These are phyloP conservation scores for Morphnarchus princeps DNA, from an alignment of 2,113 vertebrate species.

Conservation along the genomic window DNA sequence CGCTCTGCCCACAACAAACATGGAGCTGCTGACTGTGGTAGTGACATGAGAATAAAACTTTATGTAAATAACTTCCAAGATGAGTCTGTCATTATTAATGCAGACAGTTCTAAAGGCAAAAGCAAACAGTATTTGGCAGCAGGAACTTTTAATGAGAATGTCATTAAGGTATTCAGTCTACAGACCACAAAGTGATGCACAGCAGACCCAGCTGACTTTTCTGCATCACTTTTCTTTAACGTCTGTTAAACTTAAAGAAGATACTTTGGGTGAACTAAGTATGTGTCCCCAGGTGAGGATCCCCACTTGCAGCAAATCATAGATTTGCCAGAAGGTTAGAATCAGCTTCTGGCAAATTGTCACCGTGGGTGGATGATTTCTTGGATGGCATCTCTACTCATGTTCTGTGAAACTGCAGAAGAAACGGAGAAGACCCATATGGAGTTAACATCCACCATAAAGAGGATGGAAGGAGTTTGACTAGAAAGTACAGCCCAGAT, in stretches of 20 bases:
- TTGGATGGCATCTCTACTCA: neutral
- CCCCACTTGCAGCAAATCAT: neutral
- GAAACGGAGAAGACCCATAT: neutral
- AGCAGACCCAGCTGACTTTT: neutral
- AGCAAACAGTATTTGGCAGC: neutral
- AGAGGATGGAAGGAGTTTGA: neutral
- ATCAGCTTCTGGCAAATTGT: neutral
- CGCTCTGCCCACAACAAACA: neutral
- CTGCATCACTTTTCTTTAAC: neutral
- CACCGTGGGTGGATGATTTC: neutral
- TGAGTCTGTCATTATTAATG: neutral
- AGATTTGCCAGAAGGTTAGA: neutral
- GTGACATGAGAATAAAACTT: neutral
- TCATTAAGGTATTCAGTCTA: neutral
- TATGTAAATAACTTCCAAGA: neutral
- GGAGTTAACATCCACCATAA: neutral
- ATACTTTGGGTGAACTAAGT: neutral
- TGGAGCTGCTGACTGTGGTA: neutral
- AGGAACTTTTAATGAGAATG: neutral
- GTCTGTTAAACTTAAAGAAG: neutral
- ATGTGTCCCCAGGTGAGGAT: neutral
- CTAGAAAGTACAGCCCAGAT: neutral
- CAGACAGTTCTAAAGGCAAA: conserved; percentile 7
- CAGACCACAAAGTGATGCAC: neutral
- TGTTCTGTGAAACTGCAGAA: neutral